Conservation (phyloP, 2,888 invertebrate genomes). For the Sycophila texana region DNA sequence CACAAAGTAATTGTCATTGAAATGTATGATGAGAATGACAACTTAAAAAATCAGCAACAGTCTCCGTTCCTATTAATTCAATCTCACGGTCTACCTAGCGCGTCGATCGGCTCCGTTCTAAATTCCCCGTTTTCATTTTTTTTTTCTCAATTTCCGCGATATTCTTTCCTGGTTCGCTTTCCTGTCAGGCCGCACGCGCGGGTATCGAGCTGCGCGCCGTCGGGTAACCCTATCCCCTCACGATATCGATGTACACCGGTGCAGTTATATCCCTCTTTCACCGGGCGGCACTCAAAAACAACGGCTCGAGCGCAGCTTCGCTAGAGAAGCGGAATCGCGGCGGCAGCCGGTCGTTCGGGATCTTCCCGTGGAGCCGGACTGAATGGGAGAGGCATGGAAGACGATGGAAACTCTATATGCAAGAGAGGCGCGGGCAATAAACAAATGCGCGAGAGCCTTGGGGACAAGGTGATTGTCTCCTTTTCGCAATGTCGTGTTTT, state of each 20-base stretch:
- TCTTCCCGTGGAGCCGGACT: constrained; percentile 15
- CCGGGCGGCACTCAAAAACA: constrained; percentile 61
- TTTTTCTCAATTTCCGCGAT: constrained; percentile 26
- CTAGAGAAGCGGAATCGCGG: constrained; percentile 19
- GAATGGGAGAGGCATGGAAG: background rate
- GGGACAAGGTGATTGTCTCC: constrained; percentile 36
- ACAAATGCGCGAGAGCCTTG: constrained; percentile 7
- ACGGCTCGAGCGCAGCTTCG: constrained; percentile 48
- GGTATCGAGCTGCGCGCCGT: constrained; percentile 59
- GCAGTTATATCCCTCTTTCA: constrained; percentile 33
- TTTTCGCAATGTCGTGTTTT: constrained; percentile 5
- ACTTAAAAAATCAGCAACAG: no score
- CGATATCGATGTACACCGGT: constrained; percentile 68
- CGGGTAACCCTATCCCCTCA: constrained; percentile 67
- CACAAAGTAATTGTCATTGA: no score
- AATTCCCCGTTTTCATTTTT: background rate
- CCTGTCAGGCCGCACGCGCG: constrained; percentile 58
- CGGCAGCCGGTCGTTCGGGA: constrained; percentile 37
- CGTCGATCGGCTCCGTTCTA: no score
- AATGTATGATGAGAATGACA: no score
- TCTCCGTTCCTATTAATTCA: no score
- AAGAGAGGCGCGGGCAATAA: constrained; percentile 11
- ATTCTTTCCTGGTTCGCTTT: constrained; percentile 57
- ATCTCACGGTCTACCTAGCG: no score
- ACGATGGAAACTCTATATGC: constrained; percentile 32